Base-by-base conservation (phyloP, 2,888 invertebrate genomes). In the Athalia rosae region DNA sequence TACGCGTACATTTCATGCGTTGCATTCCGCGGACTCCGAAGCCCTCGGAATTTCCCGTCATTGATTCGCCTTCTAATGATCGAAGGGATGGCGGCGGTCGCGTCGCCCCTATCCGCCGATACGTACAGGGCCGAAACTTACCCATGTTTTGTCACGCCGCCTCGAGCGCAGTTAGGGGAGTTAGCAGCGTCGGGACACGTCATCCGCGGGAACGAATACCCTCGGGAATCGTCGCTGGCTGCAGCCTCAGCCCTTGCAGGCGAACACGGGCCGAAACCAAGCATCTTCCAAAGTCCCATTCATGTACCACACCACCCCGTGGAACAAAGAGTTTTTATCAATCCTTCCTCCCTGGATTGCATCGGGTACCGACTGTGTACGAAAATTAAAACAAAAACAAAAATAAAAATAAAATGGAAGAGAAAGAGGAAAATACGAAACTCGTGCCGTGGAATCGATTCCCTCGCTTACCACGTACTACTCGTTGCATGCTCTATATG, bases 11-110 rank as follows among this genome's bases (percentile, higher is more conserved):
- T 28, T 28, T 3, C 15, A 15, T 15, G 15, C 0, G 13, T 0
- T 61, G 61, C 61, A 15, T 41, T 61, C 28, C 62, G 28, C 43
- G 13, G 15, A 59, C 11, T 15, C 11, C 41, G 74, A 48, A 74
- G 74, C 61, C 62, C 6, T 13, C 15, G 48, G 15, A 61, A 61
- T 74, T 74, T n/a, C n/a, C 74, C 59, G 74, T 61, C 74, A 74
- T 74, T 62, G 74, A 74, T 71, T 71, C 58, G 71, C 71, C 58
- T 56, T 71, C 15, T 56, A 71, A 56, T 48, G 74, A 74, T 59
- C 45, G 11, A 15, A 61, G 58, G 74, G 74, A 28, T 28, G 28
- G 48, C 6, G 15, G 56, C 6, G 15, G 56, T 7, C 9, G 3
- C 62, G 41, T 6, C 28, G 15, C n/a, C 50, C 50, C 74, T 15